Evolutionary conservation across 2,888 invertebrate species (phyloP).

Genomic region (Agriopis aurantiaria): DNA sequence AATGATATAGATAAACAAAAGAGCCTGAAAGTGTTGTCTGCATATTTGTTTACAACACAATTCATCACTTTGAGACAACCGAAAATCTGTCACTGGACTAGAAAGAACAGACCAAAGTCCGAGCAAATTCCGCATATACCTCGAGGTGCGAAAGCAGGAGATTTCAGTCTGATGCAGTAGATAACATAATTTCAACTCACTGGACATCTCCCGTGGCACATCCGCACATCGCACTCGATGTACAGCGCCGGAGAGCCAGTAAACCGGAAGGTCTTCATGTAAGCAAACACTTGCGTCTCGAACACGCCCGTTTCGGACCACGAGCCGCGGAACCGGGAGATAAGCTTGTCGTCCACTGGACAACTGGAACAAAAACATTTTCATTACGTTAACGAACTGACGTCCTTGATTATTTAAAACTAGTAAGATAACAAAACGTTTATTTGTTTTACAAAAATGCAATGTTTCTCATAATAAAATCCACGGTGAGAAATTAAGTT

Average conservation of each 20-base stretch:
- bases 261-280: constrained; percentile 97
- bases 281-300: constrained; percentile 97
- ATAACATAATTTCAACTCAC: constrained; percentile 85
- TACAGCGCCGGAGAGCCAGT: constrained; percentile 97
- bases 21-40: no score
- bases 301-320: constrained; percentile 96
- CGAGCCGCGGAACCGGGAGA: constrained; percentile 96
- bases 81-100: background rate
- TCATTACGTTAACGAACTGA: background rate
- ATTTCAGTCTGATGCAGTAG: background rate
- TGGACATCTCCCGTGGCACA: constrained; percentile 98
- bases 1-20: no score
- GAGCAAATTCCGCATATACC: no score
- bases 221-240: constrained; percentile 97
- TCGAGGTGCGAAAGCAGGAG: no score
- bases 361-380: constrained; percentile 84
- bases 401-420: background rate
- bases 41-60: no score
- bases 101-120: no score
- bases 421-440: no score
- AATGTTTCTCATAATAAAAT: no score
- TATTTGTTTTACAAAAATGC: no score
- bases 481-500: no score
- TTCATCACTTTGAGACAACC: background rate
- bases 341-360: constrained; percentile 96